phyloP scores from a whole-genome alignment of 2,113 vertebrate species.

The Picathartes gymnocephalus region DNA sequence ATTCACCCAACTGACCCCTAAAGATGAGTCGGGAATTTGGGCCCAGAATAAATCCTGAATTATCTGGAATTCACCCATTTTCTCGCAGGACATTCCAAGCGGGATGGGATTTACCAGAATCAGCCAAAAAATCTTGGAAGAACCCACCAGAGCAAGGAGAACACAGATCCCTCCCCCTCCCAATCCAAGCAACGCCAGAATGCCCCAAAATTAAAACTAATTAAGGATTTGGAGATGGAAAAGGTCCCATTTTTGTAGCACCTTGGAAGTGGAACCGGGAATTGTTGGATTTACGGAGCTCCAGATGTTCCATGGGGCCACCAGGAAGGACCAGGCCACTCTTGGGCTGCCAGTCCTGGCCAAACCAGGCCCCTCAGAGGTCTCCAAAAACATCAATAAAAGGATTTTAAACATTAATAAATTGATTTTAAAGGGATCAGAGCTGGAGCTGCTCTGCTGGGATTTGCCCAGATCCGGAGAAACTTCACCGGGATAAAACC shows the following conservation, averaged over 20 bases:
- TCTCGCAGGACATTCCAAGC: fast-evolving
- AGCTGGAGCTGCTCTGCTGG: background rate
- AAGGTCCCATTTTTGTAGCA: fast-evolving
- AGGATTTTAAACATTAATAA: fast-evolving
- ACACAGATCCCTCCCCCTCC: background rate
- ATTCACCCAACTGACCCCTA: background rate
- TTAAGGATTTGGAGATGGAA: fast-evolving
- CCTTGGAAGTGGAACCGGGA: background rate
- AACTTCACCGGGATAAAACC: fast-evolving
- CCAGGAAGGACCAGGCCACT: background rate
- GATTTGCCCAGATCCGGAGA: background rate
- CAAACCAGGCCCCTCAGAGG: background rate
- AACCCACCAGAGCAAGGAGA: background rate
- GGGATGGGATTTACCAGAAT: fast-evolving
- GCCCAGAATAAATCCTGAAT: fast-evolving
- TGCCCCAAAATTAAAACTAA: background rate
- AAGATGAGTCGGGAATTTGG: fast-evolving
- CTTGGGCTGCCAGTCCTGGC: background rate
- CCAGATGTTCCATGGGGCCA: background rate
- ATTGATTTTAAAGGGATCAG: fast-evolving
- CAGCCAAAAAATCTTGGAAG: background rate
- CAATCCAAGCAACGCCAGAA: background rate
- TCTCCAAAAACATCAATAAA: fast-evolving
- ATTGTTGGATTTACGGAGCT: background rate
- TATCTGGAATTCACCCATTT: fast-evolving